Evolutionary conservation across 1,140 invertebrate species (phyloP).

Genomic region (Prorops nasuta): DNA sequence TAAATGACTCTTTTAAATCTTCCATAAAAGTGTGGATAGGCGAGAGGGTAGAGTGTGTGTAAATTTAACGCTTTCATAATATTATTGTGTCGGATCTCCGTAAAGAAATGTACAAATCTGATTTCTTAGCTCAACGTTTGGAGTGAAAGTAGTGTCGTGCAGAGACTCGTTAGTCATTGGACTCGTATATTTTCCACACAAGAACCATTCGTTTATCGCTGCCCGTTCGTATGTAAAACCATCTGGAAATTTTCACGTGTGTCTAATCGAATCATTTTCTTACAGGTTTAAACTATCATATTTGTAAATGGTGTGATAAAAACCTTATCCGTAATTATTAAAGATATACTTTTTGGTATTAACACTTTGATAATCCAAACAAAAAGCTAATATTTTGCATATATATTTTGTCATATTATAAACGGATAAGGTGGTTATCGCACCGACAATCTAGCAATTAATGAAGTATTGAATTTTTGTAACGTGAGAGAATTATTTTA

Average conservation of each 20-base stretch:
- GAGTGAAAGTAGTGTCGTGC: constrained; percentile 57
- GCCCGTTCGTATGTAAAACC: constrained; percentile 75
- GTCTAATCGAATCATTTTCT: constrained; percentile 12
- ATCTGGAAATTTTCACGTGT: constrained; percentile 56
- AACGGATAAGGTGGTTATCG: too few species aligned
- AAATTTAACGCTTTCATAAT: neutral
- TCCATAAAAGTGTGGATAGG: too few species aligned
- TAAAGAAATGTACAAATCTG: constrained; percentile 39
- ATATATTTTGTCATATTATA: too few species aligned
- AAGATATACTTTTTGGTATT: too few species aligned
- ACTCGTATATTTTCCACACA: constrained; percentile 69
- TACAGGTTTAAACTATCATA: too few species aligned
- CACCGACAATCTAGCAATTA: too few species aligned
- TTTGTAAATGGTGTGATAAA: too few species aligned
- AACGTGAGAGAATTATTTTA: constrained; percentile 30
- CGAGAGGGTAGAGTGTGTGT: neutral
- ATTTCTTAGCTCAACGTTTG: constrained; percentile 58
- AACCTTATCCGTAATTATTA: too few species aligned
- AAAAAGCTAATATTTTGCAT: too few species aligned
- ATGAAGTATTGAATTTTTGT: neutral
- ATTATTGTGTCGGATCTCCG: constrained; percentile 28
- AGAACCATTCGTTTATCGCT: constrained; percentile 75
- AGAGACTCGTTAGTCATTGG: constrained; percentile 75
- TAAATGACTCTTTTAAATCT: neutral
- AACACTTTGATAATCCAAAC: too few species aligned